Evolutionary conservation across 2,888 invertebrate species (phyloP).

Genomic region (Odontocolon sp.): DNA sequence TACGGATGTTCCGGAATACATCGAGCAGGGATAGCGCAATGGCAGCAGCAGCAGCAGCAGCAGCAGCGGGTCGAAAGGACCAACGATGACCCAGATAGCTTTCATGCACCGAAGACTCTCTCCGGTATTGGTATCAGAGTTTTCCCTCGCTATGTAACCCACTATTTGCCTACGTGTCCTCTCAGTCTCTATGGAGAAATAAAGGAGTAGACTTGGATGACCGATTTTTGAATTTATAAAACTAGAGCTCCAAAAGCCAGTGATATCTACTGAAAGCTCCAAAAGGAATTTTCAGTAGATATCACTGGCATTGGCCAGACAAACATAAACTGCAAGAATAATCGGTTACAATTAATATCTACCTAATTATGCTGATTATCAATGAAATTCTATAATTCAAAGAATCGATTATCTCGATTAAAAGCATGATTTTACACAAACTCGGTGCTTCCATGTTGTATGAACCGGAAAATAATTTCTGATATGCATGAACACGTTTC

Average conservation of each 20-base stretch:
- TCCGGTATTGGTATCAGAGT: constrained; percentile 14
- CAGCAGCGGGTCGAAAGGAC: constrained; percentile 2
- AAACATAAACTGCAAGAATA: no score
- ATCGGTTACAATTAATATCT: no score
- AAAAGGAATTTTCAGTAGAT: background rate
- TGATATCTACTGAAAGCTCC: background rate
- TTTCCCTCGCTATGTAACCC: background rate
- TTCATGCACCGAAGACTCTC: constrained; percentile 12
- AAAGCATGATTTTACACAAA: no score
- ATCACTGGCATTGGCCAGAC: background rate
- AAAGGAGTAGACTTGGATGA: background rate
- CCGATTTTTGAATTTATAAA: constrained; percentile 6
- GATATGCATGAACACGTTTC: background rate
- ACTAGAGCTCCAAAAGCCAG: background rate
- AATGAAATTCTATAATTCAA: no score
- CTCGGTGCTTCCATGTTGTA: no score
- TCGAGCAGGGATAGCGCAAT: constrained; percentile 7
- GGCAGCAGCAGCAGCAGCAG: background rate
- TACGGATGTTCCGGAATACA: constrained; percentile 45
- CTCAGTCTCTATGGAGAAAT: constrained; percentile 2
- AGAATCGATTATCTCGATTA: no score
- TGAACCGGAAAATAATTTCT: no score
- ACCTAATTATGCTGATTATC: no score
- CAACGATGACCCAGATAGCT: constrained; percentile 18
- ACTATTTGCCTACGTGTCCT: background rate